Evolutionary conservation across 2,797 vertebrate genomes (phyloP).

Genomic region (Kryptolebias ocellatus): DNA sequence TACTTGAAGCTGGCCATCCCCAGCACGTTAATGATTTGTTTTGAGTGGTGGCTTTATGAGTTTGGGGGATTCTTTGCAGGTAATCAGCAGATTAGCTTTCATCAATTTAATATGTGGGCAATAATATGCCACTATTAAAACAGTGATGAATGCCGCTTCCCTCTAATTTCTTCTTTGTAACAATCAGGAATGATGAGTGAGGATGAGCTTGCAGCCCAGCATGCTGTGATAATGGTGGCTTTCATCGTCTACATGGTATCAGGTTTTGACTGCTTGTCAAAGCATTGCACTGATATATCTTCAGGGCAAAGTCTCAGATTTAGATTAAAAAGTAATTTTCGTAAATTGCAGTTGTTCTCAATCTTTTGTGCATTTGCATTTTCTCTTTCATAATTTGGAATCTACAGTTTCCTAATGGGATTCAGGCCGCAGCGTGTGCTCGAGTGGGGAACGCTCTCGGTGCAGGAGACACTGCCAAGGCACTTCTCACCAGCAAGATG

Average conservation of each 20-base stretch:
- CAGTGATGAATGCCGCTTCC: not conserved
- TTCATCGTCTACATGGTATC: slow-evolving; percentile 56
- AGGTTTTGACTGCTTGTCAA: not conserved
- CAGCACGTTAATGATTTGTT: slow-evolving; percentile 90
- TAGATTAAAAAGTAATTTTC: not conserved
- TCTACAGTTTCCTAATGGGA: slow-evolving; percentile 85
- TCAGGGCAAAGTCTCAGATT: not conserved
- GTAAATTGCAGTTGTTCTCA: not conserved
- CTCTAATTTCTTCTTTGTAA: slow-evolving; percentile 5
- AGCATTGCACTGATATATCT: not conserved
- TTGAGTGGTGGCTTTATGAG: slow-evolving; percentile 95
- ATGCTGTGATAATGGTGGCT: slow-evolving; percentile 84
- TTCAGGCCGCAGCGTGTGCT: slow-evolving; percentile 87
- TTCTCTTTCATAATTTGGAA: not conserved
- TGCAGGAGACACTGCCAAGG: slow-evolving; percentile 85
- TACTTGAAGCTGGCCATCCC: slow-evolving; percentile 90
- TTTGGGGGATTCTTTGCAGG: slow-evolving; percentile 91
- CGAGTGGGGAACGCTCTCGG: slow-evolving; percentile 93
- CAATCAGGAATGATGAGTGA: slow-evolving; percentile 84
- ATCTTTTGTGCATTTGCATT: not conserved
- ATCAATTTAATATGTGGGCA: not conserved
- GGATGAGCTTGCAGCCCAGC: slow-evolving; percentile 87
- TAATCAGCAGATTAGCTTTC: slow-evolving; percentile 40
- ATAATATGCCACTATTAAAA: not conserved
- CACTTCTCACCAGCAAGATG: slow-evolving; percentile 82